These are phyloP conservation scores for Emmelina monodactyla DNA, from an alignment of 2,888 invertebrate species.

Conservation along the genomic window DNA sequence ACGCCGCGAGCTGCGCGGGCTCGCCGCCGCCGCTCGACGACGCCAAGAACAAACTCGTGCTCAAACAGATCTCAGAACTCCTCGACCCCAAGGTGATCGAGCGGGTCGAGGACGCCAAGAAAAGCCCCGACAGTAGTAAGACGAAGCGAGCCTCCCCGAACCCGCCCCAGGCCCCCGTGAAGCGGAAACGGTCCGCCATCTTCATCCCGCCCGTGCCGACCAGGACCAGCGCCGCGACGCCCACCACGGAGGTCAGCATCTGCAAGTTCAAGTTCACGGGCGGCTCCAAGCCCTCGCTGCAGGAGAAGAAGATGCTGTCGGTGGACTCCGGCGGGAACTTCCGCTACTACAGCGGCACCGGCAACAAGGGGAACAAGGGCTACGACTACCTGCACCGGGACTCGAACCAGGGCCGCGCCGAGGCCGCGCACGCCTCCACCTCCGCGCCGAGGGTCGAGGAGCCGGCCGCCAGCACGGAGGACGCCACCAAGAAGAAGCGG, in stretches of 20 bases:
- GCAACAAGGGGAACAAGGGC: slow-evolving; percentile 81
- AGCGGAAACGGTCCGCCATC: slow-evolving; percentile 82
- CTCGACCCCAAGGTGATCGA: slow-evolving; percentile 53
- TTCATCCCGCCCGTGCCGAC: slow-evolving; percentile 84
- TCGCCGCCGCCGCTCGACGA: slow-evolving; percentile 49
- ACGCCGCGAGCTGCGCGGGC: slow-evolving; percentile 26
- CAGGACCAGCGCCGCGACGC: slow-evolving; percentile 75
- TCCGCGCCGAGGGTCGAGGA: slow-evolving; percentile 22
- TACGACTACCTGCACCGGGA: slow-evolving; percentile 82
- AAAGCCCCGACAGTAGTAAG: slow-evolving; percentile 38
- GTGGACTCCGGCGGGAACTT: slow-evolving; percentile 91
- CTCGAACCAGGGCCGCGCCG: slow-evolving; percentile 60
- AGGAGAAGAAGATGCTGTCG: slow-evolving; percentile 91
- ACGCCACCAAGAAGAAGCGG: slow-evolving; percentile 68
- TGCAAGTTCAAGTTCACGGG: slow-evolving; percentile 95
- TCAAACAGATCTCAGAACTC: slow-evolving; percentile 55
- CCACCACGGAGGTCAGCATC: slow-evolving; percentile 86
- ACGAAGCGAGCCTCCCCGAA: slow-evolving; percentile 53
- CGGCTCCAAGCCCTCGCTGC: slow-evolving; percentile 85
- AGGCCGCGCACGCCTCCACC: slow-evolving; percentile 24
- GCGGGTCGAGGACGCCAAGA: slow-evolving; percentile 36
- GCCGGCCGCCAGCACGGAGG: slow-evolving; percentile 25
- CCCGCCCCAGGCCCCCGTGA: slow-evolving; percentile 53
- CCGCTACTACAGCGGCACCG: slow-evolving; percentile 85
- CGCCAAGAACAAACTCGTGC: slow-evolving; percentile 43